Evolutionary conservation across 2,797 vertebrate genomes (phyloP).

Genomic region (Falco peregrinus): DNA sequence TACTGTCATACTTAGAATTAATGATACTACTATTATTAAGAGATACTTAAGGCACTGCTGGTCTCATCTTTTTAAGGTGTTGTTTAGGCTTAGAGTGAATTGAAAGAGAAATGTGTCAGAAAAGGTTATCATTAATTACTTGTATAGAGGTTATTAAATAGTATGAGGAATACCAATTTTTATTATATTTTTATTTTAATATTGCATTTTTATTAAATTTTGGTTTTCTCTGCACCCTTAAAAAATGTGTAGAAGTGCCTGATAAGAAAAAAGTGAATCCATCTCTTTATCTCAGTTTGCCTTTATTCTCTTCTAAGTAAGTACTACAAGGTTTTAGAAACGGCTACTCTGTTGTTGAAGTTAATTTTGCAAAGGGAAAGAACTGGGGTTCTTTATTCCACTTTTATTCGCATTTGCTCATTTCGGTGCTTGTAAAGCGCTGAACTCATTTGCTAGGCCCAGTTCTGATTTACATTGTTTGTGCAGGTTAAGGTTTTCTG

Average conservation of each 20-base stretch:
- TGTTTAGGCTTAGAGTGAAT: not conserved
- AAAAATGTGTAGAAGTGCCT: not conserved
- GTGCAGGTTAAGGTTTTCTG: not conserved
- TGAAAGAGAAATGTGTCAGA: not conserved
- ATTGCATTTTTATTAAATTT: not conserved
- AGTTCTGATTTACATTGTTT: not conserved
- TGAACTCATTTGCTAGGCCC: not conserved
- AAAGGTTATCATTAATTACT: not conserved
- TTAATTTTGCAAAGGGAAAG: not conserved
- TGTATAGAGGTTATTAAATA: not conserved
- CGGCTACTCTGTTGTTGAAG: not conserved
- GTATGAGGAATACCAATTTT: not conserved
- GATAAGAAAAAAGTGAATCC: not conserved
- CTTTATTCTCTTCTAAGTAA: not conserved
- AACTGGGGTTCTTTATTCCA: not conserved
- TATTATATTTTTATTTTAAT: not conserved
- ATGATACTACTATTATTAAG: not conserved
- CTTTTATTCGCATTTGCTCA: not conserved
- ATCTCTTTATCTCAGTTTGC: not conserved
- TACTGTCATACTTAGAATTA: not conserved
- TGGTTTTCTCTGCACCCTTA: not conserved
- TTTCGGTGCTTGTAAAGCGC: not conserved
- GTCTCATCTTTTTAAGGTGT: not conserved
- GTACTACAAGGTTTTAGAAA: not conserved
- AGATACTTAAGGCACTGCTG: not conserved